These are phyloP conservation scores for Tachyglossus aculeatus DNA, from an alignment of 2,797 vertebrate species.

Conservation along the genomic window DNA sequence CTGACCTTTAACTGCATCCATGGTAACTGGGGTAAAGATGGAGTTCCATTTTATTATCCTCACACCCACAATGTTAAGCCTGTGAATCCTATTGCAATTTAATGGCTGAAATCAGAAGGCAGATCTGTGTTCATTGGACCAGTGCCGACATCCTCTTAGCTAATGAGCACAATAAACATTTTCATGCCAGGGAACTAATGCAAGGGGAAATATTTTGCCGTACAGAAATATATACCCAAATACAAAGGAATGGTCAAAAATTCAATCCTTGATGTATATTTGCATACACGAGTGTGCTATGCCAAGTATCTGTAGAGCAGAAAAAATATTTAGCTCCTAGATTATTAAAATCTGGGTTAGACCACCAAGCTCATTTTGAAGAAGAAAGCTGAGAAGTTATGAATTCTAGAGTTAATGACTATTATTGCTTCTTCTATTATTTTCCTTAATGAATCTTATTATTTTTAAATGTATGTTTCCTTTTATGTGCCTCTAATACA, in stretches of 20 bases:
- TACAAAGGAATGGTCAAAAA: conserved; percentile 79
- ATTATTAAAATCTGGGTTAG: conserved; percentile 39
- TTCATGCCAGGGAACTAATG: conserved; percentile 92
- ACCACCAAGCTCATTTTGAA: conserved; percentile 44
- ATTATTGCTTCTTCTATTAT: conserved; percentile 58
- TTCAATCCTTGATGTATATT: conserved; percentile 59
- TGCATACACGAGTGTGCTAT: conserved; percentile 60
- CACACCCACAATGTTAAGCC: conserved; percentile 85
- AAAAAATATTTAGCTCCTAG: conserved; percentile 38
- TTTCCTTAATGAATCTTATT: conserved; percentile 63
- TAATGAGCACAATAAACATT: conserved; percentile 99
- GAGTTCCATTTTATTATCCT: conserved; percentile 86
- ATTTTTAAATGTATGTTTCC: conserved; percentile 47
- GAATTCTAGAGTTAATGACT: conserved; percentile 56
- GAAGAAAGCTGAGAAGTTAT: conserved; percentile 53
- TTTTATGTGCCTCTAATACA: conserved; percentile 35
- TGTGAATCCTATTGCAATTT: conserved; percentile 85
- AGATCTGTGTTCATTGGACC: conserved; percentile 93
- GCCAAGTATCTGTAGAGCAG: conserved; percentile 35
- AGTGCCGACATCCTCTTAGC: conserved; percentile 91
- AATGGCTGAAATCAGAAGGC: conserved; percentile 87
- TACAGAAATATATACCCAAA: conserved; percentile 87
- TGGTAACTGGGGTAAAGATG: conserved; percentile 87
- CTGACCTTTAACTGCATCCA: conserved; percentile 92
- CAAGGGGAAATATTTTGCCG: conserved; percentile 92